A percentile compares a stretch with the other conserved stretches of the same genome.
These are phyloP conservation scores for Melitaea cinxia DNA, from an alignment of 1,140 invertebrate species.

Conservation along the genomic window DNA sequence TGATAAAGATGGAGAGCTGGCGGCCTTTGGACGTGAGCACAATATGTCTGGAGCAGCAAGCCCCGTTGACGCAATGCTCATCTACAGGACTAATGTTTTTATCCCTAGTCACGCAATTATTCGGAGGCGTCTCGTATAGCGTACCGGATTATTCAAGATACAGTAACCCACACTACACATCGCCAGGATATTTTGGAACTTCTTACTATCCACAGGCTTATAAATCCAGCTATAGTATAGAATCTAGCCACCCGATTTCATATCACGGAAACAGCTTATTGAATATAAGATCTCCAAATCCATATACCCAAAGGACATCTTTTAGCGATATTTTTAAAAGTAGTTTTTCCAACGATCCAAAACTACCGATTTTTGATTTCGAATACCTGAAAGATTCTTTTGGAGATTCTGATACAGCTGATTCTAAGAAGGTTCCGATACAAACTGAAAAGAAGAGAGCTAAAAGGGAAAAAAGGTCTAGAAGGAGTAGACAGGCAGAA, in stretches of 20 bases:
- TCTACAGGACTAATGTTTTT: conserved; percentile 82
- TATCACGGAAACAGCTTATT: conserved; percentile 2
- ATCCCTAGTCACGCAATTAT: conserved; percentile 81
- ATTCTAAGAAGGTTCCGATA: conserved; percentile 46
- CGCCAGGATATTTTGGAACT: neutral
- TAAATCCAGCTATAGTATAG: conserved; percentile 2
- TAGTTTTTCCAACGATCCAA: conserved; percentile 22
- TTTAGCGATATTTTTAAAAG: conserved; percentile 5
- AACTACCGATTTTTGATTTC: conserved; percentile 41
- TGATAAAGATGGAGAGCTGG: conserved; percentile 69
- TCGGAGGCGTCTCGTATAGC: conserved; percentile 78
- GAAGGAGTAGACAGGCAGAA: conserved; percentile 41
- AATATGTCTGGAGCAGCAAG: conserved; percentile 76
- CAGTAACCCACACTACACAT: neutral
- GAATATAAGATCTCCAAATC: neutral
- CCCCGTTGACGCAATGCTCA: conserved; percentile 82
- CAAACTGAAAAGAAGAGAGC: conserved; percentile 26
- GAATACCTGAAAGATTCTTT: conserved; percentile 41
- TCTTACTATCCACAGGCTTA: conserved; percentile 10
- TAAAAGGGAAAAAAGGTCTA: conserved; percentile 27
- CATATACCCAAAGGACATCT: neutral
- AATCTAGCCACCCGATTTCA: conserved; percentile 2
- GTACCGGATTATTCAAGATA: conserved; percentile 25
- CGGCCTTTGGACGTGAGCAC: conserved; percentile 81
- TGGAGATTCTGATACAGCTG: conserved; percentile 44